These are phyloP conservation scores for Philhelius pedissequus DNA, from an alignment of 2,888 invertebrate species.

Conservation along the genomic window DNA sequence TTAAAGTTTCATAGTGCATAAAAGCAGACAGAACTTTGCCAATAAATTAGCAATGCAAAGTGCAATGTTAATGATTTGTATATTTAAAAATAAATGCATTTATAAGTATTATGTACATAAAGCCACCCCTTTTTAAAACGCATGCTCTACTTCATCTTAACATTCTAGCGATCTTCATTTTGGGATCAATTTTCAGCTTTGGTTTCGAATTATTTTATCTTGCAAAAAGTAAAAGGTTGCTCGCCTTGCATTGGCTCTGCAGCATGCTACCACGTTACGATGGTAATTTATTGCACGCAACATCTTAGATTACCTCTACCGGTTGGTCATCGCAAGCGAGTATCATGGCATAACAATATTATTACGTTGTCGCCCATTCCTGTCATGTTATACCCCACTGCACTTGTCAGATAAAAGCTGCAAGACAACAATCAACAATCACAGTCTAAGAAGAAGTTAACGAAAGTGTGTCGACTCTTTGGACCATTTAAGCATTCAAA, in stretches of 20 bases:
- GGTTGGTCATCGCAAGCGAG: slow-evolving; percentile 38
- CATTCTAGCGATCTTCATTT: slow-evolving; percentile 22
- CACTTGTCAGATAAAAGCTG: slow-evolving; percentile 12
- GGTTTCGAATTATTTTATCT: slow-evolving; percentile 18
- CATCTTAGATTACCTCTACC: slow-evolving; percentile 50
- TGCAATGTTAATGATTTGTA: neutral
- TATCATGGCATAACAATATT: slow-evolving; percentile 51
- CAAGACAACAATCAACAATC: neutral
- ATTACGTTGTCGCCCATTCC: slow-evolving; percentile 26
- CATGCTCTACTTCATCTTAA: slow-evolving; percentile 51
- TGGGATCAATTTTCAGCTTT: slow-evolving; percentile 29
- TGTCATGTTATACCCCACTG: slow-evolving; percentile 18
- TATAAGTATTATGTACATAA: neutral
- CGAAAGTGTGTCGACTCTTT: slow-evolving; percentile 54
- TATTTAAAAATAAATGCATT: neutral
- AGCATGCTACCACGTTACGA: neutral
- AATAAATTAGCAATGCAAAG: slow-evolving; percentile 38
- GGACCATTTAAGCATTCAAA: slow-evolving; percentile 38
- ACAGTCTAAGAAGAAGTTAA: slow-evolving; percentile 24
- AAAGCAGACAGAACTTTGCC: neutral
- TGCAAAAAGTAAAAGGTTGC: slow-evolving; percentile 55
- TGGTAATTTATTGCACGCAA: slow-evolving; percentile 43
- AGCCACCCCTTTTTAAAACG: neutral
- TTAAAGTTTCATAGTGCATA: slow-evolving; percentile 1
- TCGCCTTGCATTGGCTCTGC: slow-evolving; percentile 43